A percentile compares a stretch with the other conserved stretches of the same genome.
These are phyloP conservation scores for Palythoa grandis DNA, from an alignment of 92 coral and sea anemone species.

Conservation along the genomic window DNA sequence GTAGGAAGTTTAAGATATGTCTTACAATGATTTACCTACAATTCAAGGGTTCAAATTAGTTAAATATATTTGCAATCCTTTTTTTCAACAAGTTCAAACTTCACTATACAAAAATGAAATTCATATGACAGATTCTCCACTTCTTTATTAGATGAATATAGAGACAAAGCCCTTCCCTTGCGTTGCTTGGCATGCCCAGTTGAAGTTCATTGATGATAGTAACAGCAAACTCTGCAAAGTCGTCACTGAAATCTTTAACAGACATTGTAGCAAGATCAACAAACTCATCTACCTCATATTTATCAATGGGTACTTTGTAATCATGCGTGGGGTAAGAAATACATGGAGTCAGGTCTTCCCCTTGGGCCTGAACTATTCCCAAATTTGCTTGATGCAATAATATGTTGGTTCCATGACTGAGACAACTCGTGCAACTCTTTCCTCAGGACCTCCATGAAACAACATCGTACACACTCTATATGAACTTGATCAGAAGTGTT, in stretches of 20 bases:
- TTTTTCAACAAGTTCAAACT: not conserved
- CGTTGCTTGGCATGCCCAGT: constrained; percentile 32
- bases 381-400: constrained; percentile 52
- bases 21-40: constrained; percentile 3
- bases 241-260: constrained; percentile 43
- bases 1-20: no score
- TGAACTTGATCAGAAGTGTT: constrained; percentile 41
- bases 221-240: constrained; percentile 41
- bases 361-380: constrained; percentile 55
- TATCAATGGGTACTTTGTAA: constrained; percentile 37
- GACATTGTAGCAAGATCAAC: constrained; percentile 41
- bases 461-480: constrained; percentile 49
- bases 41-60: not conserved
- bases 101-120: constrained; percentile 3
- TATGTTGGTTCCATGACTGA: constrained; percentile 57
- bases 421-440: constrained; percentile 54
- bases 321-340: constrained; percentile 57
- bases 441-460: constrained; percentile 51
- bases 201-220: constrained; percentile 54
- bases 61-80: constrained; percentile 12
- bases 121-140: constrained; percentile 26
- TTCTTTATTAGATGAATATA: constrained; percentile 28
- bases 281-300: constrained; percentile 38
- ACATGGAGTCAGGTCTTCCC: constrained; percentile 62
- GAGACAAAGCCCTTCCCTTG: constrained; percentile 39